A percentile compares a stretch with the other conserved stretches of the same genome.
phyloP scores from a whole-genome alignment of 2,888 invertebrate species.

The Thelaira solivaga region DNA sequence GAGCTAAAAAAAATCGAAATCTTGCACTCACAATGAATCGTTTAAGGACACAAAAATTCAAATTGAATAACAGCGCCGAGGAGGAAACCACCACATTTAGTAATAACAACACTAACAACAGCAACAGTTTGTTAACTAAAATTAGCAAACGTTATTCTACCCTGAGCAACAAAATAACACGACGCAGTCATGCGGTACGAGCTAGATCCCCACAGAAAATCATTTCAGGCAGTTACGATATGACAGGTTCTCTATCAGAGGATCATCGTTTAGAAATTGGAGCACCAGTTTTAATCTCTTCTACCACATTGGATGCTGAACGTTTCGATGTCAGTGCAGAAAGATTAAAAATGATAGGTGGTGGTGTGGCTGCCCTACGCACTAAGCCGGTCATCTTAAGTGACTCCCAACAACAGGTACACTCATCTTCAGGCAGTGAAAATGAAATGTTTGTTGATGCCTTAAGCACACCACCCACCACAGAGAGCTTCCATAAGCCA shows the following conservation, averaged over 20 bases:
- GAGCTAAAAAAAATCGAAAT: not conserved
- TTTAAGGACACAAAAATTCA: slow-evolving; percentile 71
- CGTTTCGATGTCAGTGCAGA: slow-evolving; percentile 72
- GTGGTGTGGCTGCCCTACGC: slow-evolving; percentile 67
- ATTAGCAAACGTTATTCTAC: slow-evolving; percentile 76
- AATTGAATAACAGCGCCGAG: slow-evolving; percentile 54
- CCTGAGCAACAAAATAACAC: slow-evolving; percentile 73
- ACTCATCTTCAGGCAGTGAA: slow-evolving; percentile 71
- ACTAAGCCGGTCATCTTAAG: slow-evolving; percentile 28
- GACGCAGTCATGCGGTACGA: slow-evolving; percentile 70
- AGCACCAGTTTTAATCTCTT: slow-evolving; percentile 75
- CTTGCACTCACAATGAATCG: slow-evolving; percentile 70
- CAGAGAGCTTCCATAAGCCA: slow-evolving; percentile 42
- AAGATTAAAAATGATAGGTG: slow-evolving; percentile 71
- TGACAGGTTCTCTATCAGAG: slow-evolving; percentile 75
- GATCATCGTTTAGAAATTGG: slow-evolving; percentile 76
- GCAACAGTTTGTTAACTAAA: slow-evolving; percentile 70
- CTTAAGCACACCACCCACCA: slow-evolving; percentile 68
- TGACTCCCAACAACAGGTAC: slow-evolving; percentile 58
- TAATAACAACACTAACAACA: slow-evolving; percentile 62
- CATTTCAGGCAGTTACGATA: slow-evolving; percentile 75
- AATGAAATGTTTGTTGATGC: slow-evolving; percentile 75
- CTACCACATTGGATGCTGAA: slow-evolving; percentile 75
- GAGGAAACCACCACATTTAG: slow-evolving; percentile 20
- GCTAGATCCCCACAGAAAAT: slow-evolving; percentile 71